Conservation (phyloP, 2,888 invertebrate species). For the Micoletzkya japonica region DNA sequence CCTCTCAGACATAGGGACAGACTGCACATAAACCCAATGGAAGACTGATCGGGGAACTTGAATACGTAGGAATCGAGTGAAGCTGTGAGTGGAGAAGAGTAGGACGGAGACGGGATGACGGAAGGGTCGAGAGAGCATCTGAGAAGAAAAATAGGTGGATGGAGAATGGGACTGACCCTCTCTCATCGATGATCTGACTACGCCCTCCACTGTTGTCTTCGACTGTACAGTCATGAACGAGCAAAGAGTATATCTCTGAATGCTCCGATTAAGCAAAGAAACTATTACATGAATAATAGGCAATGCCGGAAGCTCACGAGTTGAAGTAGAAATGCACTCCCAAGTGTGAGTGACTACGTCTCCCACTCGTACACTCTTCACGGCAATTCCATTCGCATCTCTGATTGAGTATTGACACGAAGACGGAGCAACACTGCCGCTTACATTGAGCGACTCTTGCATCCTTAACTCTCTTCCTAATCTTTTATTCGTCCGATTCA, state of each 20-base stretch:
- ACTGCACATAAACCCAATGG: slow-evolving; percentile 14
- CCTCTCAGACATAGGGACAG: slow-evolving; percentile 1
- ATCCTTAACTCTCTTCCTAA: background rate
- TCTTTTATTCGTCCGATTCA: background rate
- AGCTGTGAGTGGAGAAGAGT: slow-evolving; percentile 20
- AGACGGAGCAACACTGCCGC: background rate
- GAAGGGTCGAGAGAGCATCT: slow-evolving; percentile 18
- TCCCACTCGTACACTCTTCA: slow-evolving; percentile 15
- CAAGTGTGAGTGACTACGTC: slow-evolving; percentile 18
- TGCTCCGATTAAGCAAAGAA: no score
- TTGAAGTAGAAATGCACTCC: slow-evolving; percentile 2
- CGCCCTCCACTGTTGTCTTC: slow-evolving; percentile 13
- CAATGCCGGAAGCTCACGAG: background rate
- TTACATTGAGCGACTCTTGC: slow-evolving; percentile 4
- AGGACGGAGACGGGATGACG: slow-evolving; percentile 5
- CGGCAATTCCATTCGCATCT: background rate
- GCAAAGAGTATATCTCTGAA: slow-evolving; percentile 25
- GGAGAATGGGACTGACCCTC: slow-evolving; percentile 10
- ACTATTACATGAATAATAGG: background rate
- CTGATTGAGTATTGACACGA: slow-evolving; percentile 19
- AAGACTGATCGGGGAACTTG: slow-evolving; percentile 23
- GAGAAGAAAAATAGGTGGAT: background rate
- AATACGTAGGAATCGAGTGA: slow-evolving; percentile 20
- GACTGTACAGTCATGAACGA: slow-evolving; percentile 22
- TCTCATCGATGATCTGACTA: slow-evolving; percentile 5